A percentile compares a stretch with the other conserved stretches of the same genome.
Evolutionary conservation across 2,797 vertebrate genomes (phyloP).

Genomic region (Acrossocheilus fasciatus): DNA sequence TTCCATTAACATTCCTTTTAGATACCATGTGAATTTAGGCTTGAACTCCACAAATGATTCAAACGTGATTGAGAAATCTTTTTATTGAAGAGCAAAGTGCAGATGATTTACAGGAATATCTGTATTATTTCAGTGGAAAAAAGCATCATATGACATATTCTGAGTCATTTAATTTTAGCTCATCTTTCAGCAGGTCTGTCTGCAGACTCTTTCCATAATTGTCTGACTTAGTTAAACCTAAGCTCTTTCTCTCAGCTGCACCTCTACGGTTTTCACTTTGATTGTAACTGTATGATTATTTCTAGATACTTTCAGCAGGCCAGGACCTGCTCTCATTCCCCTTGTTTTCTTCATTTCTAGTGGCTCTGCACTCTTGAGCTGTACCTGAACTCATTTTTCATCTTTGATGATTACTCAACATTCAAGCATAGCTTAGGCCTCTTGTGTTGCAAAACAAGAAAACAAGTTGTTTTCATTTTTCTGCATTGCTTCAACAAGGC

Average conservation of each 20-base stretch:
- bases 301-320: conserved; percentile 30
- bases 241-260: background rate
- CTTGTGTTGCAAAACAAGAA: background rate
- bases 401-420: conserved; percentile 11
- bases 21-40: background rate
- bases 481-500: background rate
- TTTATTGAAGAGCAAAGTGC: background rate
- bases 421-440: background rate
- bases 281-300: conserved; percentile 29
- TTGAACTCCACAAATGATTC: conserved; percentile 3
- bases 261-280: conserved; percentile 24
- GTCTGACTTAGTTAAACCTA: background rate
- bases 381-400: background rate
- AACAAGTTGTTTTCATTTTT: conserved; percentile 21
- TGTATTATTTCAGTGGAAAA: background rate
- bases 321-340: conserved; percentile 29
- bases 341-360: background rate
- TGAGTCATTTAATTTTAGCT: background rate
- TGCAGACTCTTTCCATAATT: conserved; percentile 1
- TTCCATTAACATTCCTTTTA: background rate
- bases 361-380: background rate
- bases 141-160: conserved; percentile 43
- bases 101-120: background rate
- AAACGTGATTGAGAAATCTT: background rate
- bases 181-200: background rate